Conservation (phyloP, 2,113 vertebrate species). For the Arizona elegans region DNA sequence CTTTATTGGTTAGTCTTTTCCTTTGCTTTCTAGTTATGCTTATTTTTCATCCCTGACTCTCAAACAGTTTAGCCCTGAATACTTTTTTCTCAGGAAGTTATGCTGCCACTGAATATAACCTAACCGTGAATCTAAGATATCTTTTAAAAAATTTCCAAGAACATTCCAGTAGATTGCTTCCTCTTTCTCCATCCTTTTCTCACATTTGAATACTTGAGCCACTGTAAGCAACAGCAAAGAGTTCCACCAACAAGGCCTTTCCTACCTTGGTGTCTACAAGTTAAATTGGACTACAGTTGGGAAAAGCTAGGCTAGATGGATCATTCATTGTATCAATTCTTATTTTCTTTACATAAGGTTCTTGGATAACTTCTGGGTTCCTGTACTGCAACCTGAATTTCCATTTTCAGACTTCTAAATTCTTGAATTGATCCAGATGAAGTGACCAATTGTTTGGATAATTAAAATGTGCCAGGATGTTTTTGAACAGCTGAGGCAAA, state of each 20-base stretch:
- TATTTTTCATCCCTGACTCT: neutral
- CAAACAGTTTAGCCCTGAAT: neutral
- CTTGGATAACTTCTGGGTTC: neutral
- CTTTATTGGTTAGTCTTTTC: neutral
- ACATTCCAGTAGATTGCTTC: neutral
- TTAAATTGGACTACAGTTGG: neutral
- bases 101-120: neutral
- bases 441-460: slow-evolving; percentile 37
- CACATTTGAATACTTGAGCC: neutral
- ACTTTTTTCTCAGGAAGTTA: neutral
- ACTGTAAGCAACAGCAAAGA: slow-evolving; percentile 12
- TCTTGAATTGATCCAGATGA: slow-evolving; percentile 24
- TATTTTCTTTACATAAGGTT: neutral
- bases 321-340: neutral
- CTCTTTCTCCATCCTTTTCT: neutral
- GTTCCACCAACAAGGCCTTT: slow-evolving; percentile 30
- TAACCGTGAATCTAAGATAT: neutral
- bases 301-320: neutral
- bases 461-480: slow-evolving; percentile 20
- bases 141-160: slow-evolving; percentile 5
- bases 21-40: neutral
- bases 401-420: neutral
- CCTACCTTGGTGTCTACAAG: neutral
- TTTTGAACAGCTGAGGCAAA: neutral
- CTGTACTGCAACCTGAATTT: neutral